phyloP scores from a whole-genome alignment of 2,888 invertebrate species.

The Platycnemis pennipes region DNA sequence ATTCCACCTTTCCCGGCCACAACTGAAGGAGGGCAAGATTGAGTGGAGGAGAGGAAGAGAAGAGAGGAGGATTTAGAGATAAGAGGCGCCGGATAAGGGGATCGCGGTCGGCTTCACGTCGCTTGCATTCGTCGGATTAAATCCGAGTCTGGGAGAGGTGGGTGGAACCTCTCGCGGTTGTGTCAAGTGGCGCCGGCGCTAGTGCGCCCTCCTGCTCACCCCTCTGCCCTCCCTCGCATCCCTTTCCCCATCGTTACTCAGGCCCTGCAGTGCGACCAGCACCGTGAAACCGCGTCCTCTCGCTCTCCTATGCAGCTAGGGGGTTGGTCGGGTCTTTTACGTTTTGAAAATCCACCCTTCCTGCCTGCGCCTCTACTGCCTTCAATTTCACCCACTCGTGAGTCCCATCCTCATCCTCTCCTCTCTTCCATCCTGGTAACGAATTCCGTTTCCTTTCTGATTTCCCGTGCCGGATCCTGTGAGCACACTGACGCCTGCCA shows the following conservation, averaged over 20 bases:
- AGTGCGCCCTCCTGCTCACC: not conserved
- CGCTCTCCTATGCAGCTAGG: not conserved
- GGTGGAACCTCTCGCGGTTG: slow-evolving; percentile 30
- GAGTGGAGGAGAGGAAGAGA: not conserved
- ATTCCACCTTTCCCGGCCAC: not conserved
- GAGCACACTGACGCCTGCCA: not conserved
- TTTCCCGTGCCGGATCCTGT: not conserved
- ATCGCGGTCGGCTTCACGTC: slow-evolving; percentile 3
- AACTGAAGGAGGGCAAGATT: not conserved
- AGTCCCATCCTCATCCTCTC: not conserved
- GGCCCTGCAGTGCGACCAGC: not conserved
- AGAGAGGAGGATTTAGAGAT: not conserved
- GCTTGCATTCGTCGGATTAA: slow-evolving; percentile 49
- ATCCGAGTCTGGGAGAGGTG: slow-evolving; percentile 17
- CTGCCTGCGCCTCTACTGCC: not conserved
- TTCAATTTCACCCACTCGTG: not conserved
- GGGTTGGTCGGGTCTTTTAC: not conserved
- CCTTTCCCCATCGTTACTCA: not conserved
- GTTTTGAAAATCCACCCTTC: not conserved
- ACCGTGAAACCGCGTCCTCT: slow-evolving; percentile 33
- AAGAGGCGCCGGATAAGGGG: not conserved
- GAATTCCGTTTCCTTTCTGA: not conserved
- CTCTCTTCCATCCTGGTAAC: not conserved
- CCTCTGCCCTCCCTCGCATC: not conserved
- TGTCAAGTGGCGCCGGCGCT: slow-evolving; percentile 51